Evolutionary conservation across 2,888 invertebrate species (phyloP).

Genomic region (Cryptus viduatorius): DNA sequence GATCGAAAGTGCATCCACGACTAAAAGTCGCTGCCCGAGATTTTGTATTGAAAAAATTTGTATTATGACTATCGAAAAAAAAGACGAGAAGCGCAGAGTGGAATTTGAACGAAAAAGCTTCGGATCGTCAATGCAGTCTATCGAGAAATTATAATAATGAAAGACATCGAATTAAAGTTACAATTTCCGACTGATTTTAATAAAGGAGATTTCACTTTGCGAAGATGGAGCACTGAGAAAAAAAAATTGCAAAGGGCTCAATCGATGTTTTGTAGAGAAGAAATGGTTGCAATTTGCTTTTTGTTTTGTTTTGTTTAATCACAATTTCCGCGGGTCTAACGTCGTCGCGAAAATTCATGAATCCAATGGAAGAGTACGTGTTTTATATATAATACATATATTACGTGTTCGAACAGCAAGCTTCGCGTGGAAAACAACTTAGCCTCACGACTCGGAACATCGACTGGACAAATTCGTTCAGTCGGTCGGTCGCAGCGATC

Average conservation of each 20-base stretch:
- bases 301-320: not conserved
- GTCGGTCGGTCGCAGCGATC: slow-evolving; percentile 40
- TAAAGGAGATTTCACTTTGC: not conserved
- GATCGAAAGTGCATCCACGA: slow-evolving; percentile 13
- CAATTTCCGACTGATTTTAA: not conserved
- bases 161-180: slow-evolving; percentile 13
- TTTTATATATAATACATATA: not conserved
- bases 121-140: not conserved
- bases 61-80: not conserved
- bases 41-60: not conserved
- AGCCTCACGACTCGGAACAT: slow-evolving; percentile 50
- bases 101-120: not conserved
- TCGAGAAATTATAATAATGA: not conserved
- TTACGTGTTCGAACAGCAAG: slow-evolving; percentile 65
- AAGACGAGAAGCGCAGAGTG: not conserved
- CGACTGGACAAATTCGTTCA: slow-evolving; percentile 22
- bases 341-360: not conserved
- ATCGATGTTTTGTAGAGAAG: slow-evolving; percentile 15
- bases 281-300: not conserved
- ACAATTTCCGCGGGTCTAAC: not conserved
- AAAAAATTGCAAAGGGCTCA: not conserved
- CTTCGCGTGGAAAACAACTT: slow-evolving; percentile 61
- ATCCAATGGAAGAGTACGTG: slow-evolving; percentile 35
- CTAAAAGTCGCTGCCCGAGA: slow-evolving; percentile 23
- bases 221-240: slow-evolving; percentile 12